Evolutionary conservation across 2,113 vertebrate genomes (phyloP), one percentile per base, ranked within the genome.

Genomic region (Fregetta grallaria): DNA sequence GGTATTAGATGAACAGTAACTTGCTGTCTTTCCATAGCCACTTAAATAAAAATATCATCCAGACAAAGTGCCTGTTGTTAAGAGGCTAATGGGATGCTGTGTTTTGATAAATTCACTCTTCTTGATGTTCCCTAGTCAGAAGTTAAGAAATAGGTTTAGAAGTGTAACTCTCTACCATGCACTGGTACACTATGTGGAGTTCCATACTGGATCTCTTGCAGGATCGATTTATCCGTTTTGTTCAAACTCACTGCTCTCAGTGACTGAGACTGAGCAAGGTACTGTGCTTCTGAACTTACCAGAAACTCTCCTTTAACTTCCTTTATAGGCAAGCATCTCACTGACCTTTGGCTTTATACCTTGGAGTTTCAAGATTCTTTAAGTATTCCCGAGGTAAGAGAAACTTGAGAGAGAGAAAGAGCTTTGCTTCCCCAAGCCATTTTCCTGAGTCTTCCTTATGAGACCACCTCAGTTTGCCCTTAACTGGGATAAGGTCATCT

Each of bases 261-360:
- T 92, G 95, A 78, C 91, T 94, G 91, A 90, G 82, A 74, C 88
- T 93, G 76, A 94, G 86, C 40, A 61, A 94, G 96, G 45, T 95
- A n/a, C 91, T 89, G 58, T 96, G 77, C 92, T 97, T 92, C 95
- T 95, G 73, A 95, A 96, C 94, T 97, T 94, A 97, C 86, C 95
- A 79, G 96, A 97, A 96, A 96, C 92, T 97, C 94, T 91, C 92
- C 88, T 97, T 88, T 96, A 97, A 97, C 96, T 97, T 97, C 97
- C 95, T 92, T 97, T 97, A 92, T 97, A 97, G 96, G 92, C 96
- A 95, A 97, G 88, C 88, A 93, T 96, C 92, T 97, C 92, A 92
- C 84, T 96, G 96, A 96, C 94, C 93, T 92, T 95, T 97, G 95
- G 87, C 89, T 97, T 97, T 97, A 94, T 95, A 96, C 86, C 90